Evolutionary conservation across 37 sponge, comb jelly and placozoan species (phyloP), one percentile per base, ranked within the genome.

Genomic region (Axinella damicornis): DNA sequence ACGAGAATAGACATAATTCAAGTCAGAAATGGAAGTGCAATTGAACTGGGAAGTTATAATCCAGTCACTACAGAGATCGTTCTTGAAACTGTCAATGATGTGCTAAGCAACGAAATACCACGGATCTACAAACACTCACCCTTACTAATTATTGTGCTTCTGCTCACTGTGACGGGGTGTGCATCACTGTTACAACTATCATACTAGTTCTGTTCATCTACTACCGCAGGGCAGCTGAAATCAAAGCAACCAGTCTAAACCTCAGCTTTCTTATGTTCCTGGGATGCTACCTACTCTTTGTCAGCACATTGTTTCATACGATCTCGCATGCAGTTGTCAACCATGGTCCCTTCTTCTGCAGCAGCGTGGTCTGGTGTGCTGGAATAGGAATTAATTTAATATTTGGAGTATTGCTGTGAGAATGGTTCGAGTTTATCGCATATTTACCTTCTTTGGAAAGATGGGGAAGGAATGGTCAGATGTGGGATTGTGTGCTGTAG

Each of bases 361-460:
- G 9, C 9, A 9, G 4, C 9, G 6, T 9, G 9, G 6, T 4
- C 4, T 46, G 46, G 46, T 12, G 46, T 9, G 4, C 46, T 4
- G 9, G 46, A 12, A 11, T 79, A 13, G 79, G 79, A 14, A 4
- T 61, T 5, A 2, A 61, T 12, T 5, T 61, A 5, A 78, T 86
- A 57, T 70, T 86, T 16, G 24, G 72, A 0, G 71, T 79, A 20
- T 2, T 74, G 12, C 57, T 87, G 35, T 80, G 17, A 61, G 73
- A 39, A 52, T 80, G 81, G 38, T 75, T 31, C 74, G 87, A 24
- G 54, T 87, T 40, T 79, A 73, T 34, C 46, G 75, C 25, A 41
- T 87, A 5, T 87, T 87, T 39, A 80, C 55, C 55, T 21, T 75
- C 65, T 84, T 84, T 54, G 77, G 77, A 22, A 84, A 66, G 33